Percentiles rank a stretch among this genome's conserved stretches.
Conservation (phyloP, 2,113 vertebrate species). For the Tragelaphus scriptus region DNA sequence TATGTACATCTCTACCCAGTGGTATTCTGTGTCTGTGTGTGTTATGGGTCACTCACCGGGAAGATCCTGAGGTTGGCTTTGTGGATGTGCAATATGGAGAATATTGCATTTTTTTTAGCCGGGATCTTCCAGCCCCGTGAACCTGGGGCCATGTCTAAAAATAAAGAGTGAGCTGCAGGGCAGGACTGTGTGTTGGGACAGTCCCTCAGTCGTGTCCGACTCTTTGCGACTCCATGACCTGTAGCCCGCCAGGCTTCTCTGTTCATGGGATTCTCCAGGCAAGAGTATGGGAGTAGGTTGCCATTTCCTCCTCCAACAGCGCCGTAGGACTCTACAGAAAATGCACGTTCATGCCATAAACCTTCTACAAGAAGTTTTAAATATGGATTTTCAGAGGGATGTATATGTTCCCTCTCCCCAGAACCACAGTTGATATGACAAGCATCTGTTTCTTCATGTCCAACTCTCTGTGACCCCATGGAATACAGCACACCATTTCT, state of each 20-base stretch:
- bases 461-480: neutral
- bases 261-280: neutral
- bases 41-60: accelerated
- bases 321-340: neutral
- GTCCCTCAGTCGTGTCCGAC: accelerated
- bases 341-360: no score
- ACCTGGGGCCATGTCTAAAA: neutral
- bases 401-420: accelerated
- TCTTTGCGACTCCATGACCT: accelerated
- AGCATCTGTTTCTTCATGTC: no score
- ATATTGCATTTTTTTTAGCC: accelerated
- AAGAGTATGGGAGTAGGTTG: neutral
- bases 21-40: accelerated
- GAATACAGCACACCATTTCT: neutral
- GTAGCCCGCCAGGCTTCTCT: neutral
- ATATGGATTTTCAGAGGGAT: accelerated
- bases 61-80: neutral
- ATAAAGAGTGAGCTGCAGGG: accelerated
- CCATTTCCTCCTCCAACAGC: neutral
- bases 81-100: neutral
- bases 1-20: accelerated
- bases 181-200: accelerated
- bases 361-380: accelerated
- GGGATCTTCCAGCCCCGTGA: accelerated
- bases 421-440: neutral